A percentile compares a stretch with the other conserved stretches of the same genome.
These are phyloP conservation scores for Trachymyrmex cornetzi DNA, from an alignment of 1,140 invertebrate genomes.

Conservation along the genomic window DNA sequence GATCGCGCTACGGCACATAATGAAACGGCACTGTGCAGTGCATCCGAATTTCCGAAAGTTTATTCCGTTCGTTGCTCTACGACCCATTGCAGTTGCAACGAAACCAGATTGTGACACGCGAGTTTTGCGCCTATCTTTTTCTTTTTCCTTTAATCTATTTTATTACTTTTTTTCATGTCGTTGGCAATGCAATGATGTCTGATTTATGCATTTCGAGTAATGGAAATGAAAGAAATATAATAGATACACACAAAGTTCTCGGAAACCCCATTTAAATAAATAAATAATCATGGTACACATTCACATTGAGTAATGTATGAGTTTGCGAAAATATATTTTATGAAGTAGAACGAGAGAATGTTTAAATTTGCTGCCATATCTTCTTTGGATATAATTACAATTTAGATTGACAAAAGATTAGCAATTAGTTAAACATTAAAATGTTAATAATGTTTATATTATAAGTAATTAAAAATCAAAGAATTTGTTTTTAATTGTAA, in stretches of 20 bases:
- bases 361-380: neutral
- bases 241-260: neutral
- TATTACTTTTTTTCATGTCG: neutral
- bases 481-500: neutral
- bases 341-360: neutral
- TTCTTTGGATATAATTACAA: neutral
- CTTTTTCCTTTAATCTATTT: conserved; percentile 21
- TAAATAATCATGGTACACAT: conserved; percentile 13
- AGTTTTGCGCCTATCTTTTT: neutral
- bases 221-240: conserved; percentile 1
- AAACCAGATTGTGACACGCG: conserved; percentile 25
- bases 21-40: conserved; percentile 35
- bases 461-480: neutral
- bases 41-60: conserved; percentile 59
- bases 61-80: conserved; percentile 15
- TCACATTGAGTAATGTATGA: neutral
- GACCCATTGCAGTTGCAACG: conserved; percentile 20
- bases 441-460: neutral
- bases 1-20: conserved; percentile 16
- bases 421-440: neutral
- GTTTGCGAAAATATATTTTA: conserved; percentile 8
- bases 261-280: neutral
- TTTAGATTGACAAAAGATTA: neutral
- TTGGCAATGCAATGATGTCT: neutral
- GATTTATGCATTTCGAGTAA: neutral